Evolutionary conservation across 2,797 vertebrate species (phyloP), one percentile per base, ranked within the genome.

Genomic region (Enteromius unitaeniatus): DNA sequence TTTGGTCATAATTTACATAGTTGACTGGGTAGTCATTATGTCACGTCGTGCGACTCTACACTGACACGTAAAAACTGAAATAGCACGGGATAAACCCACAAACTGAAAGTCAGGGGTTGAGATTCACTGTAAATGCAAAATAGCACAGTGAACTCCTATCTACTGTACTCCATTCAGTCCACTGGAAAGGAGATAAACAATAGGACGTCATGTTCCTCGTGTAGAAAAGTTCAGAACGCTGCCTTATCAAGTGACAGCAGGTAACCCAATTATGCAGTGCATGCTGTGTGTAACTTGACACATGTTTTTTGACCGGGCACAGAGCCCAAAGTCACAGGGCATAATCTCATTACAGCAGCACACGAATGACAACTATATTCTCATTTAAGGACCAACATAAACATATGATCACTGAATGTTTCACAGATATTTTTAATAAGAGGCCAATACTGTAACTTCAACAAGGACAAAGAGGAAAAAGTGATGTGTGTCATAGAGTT

Each of bases 221-320:
- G 28, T 42, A 74, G 58, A 45, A 19, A 45, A 78, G 28, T 45
- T 67, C 69, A 75, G 62, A 60, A 15, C 14, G n/a, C 70, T 70
- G 37, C 49, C 62, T 51, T 73, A 83, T 86, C 77, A 81, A 68
- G 77, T 51, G 53, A 62, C 83, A 55, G 62, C 86, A 78, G 76
- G 83, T 84, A 78, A 84, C 67, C 72, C 65, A 72, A 68, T 87
- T 84, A 84, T 70, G n/a, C 72, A 17, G 23, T 51, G 45, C 26
- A 55, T 5, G 21, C 14, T 51, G 75, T 87, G 69, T 64, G 73
- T 47, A 67, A 67, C 81, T 55, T 7, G 62, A 76, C 73, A 69
- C 49, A 45, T 68, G 45, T 8, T 42, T n/a, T 68, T 53, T 64
- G 49, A n/a, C 14, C 4, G 5, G 58, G 75, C 49, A 26, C 31